phyloP scores from a whole-genome alignment of 2,113 vertebrate genomes.

The Cairina moschata region DNA sequence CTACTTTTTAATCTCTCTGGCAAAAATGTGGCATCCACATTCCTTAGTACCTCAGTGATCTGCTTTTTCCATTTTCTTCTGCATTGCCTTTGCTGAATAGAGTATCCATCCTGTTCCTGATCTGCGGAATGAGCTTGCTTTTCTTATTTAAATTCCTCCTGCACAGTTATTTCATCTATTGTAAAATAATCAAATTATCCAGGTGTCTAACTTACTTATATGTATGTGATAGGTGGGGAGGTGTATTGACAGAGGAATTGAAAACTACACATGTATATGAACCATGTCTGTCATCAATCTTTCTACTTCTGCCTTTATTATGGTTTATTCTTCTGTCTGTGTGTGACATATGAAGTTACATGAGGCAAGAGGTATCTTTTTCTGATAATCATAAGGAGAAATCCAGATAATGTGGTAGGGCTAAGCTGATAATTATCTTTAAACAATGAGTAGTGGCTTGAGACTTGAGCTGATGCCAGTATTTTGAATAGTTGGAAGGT shows the following conservation, averaged over 20 bases:
- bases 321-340: not conserved
- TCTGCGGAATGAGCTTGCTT: not conserved
- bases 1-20: not conserved
- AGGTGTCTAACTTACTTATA: not conserved
- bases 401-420: not conserved
- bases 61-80: not conserved
- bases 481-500: not conserved
- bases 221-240: not conserved
- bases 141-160: not conserved
- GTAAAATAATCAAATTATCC: not conserved
- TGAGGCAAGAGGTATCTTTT: not conserved
- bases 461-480: not conserved
- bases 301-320: not conserved
- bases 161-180: not conserved
- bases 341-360: not conserved
- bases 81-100: not conserved
- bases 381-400: not conserved
- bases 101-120: not conserved
- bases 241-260: not conserved
- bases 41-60: not conserved
- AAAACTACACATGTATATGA: not conserved
- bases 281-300: not conserved
- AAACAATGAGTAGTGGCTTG: not conserved
- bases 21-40: not conserved
- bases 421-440: conserved; percentile 12